phyloP scores from a whole-genome alignment of 2,888 invertebrate genomes.

The Cotesia congregata region DNA sequence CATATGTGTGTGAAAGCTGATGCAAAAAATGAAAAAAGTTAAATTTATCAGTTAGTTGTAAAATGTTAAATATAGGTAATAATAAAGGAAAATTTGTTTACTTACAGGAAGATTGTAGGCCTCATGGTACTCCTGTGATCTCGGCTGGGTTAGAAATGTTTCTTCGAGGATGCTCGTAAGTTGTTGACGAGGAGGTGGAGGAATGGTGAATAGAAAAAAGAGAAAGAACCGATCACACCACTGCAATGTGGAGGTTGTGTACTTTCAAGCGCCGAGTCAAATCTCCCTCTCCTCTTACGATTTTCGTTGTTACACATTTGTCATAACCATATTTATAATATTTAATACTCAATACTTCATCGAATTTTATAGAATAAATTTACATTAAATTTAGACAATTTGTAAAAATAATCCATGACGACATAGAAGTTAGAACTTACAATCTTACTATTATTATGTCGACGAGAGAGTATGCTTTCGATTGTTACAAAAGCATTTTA shows the following conservation, averaged over 20 bases:
- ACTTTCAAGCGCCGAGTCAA: slow-evolving; percentile 64
- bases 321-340: not conserved
- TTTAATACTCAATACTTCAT: not conserved
- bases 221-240: slow-evolving; percentile 55
- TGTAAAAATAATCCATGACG: no score
- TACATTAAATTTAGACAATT: not conserved
- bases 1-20: not conserved
- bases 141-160: slow-evolving; percentile 50
- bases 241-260: slow-evolving; percentile 67
- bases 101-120: slow-evolving; percentile 60
- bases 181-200: slow-evolving; percentile 56
- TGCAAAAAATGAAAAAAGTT: slow-evolving; percentile 1
- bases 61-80: not conserved
- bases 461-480: no score
- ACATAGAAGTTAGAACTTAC: no score
- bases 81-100: slow-evolving; percentile 38
- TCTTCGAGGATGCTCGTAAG: slow-evolving; percentile 47
- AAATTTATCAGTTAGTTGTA: not conserved
- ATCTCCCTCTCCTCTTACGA: slow-evolving; percentile 64
- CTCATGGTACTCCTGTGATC: slow-evolving; percentile 57
- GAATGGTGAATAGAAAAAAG: slow-evolving; percentile 56
- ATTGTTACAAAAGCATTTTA: no score
- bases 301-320: slow-evolving; percentile 62
- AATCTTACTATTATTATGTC: no score
- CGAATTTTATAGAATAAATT: not conserved